phyloP scores from a whole-genome alignment of 2,888 invertebrate species.

The Lochmaea capreae region DNA sequence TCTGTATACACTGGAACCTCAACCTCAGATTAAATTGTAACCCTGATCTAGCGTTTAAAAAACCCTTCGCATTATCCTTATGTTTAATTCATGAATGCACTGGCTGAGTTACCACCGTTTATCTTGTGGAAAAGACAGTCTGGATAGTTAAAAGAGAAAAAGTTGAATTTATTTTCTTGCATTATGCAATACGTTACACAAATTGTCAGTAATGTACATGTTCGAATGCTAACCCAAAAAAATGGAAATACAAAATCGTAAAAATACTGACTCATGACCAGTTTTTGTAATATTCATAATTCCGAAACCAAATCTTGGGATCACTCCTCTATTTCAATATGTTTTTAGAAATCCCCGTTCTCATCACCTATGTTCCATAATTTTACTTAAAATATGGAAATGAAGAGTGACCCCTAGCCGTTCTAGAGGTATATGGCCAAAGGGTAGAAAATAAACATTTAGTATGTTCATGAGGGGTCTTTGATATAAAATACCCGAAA shows the following conservation, averaged over 20 bases:
- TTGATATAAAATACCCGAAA: not conserved
- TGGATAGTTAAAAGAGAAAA: slow-evolving; percentile 8
- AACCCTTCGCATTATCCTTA: slow-evolving; percentile 1
- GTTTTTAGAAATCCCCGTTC: slow-evolving; percentile 15
- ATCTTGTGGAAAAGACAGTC: slow-evolving; percentile 6
- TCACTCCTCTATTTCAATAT: not conserved
- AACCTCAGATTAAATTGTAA: not conserved
- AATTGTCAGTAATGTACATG: slow-evolving; percentile 12
- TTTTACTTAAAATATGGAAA: slow-evolving; percentile 20
- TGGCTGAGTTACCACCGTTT: slow-evolving; percentile 6
- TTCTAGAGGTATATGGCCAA: slow-evolving; percentile 10
- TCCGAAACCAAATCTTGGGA: too few species aligned
- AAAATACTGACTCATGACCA: not conserved
- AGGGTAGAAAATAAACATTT: slow-evolving; percentile 18
- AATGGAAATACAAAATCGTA: not conserved
- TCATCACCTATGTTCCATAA: slow-evolving; percentile 2
- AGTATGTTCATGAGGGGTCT: not conserved
- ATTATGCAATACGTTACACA: slow-evolving; percentile 9
- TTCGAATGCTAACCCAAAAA: not conserved
- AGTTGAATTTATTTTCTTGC: slow-evolving; percentile 4
- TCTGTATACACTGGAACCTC: not conserved
- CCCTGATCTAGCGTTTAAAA: not conserved
- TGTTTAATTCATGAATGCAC: slow-evolving; percentile 12
- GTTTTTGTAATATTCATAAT: not conserved
- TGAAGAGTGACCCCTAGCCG: not conserved